A percentile compares a stretch with the other conserved stretches of the same genome.
These are phyloP conservation scores for Picathartes gymnocephalus DNA, from an alignment of 2,113 vertebrate species.

Conservation along the genomic window DNA sequence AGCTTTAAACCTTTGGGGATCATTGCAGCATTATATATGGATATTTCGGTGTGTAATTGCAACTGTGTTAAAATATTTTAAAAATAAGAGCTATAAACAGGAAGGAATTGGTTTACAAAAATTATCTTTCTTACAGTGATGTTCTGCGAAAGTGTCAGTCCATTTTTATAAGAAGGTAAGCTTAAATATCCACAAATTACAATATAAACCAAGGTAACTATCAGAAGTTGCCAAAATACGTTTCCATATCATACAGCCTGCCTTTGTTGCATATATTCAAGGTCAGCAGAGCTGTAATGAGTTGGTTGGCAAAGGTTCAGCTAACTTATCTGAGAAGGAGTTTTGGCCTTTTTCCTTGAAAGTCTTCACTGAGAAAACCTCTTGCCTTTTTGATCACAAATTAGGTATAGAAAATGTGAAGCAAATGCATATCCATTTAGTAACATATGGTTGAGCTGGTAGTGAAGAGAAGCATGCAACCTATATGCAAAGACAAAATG, in stretches of 20 bases:
- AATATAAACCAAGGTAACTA: slow-evolving; percentile 28
- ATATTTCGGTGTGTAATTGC: not conserved
- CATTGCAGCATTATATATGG: not conserved
- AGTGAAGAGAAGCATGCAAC: not conserved
- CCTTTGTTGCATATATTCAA: not conserved
- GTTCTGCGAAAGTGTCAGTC: not conserved
- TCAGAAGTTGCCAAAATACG: not conserved
- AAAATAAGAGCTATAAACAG: not conserved
- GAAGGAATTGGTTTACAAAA: not conserved
- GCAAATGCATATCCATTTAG: not conserved
- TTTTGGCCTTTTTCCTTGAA: not conserved
- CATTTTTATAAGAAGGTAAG: slow-evolving; percentile 4
- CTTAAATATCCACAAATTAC: not conserved
- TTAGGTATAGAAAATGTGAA: not conserved
- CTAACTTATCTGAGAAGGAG: not conserved
- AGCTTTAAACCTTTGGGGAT: not conserved
- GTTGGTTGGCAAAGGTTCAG: not conserved
- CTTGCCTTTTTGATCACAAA: not conserved
- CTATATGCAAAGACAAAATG: not conserved
- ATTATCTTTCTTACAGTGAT: not conserved
- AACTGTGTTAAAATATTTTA: slow-evolving; percentile 28
- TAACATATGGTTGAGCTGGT: not conserved
- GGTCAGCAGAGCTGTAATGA: not conserved
- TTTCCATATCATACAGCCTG: not conserved
- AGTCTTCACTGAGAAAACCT: not conserved